phyloP scores from a whole-genome alignment of 1,140 invertebrate species.

The Trypoxylus dichotomus region DNA sequence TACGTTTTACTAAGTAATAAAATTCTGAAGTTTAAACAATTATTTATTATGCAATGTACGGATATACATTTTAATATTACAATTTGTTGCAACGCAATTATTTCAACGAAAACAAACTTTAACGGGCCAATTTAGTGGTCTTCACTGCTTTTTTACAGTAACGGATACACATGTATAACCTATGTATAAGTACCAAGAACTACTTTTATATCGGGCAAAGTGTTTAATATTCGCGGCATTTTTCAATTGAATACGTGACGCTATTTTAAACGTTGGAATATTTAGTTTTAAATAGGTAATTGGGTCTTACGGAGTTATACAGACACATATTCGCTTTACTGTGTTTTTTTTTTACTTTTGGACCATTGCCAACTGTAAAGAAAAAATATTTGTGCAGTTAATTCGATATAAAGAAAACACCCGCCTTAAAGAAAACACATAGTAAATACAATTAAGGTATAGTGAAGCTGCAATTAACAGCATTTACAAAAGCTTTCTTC shows the following conservation, averaged over 20 bases:
- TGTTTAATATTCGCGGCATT: neutral
- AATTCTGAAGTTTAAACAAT: no score
- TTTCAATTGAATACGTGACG: neutral
- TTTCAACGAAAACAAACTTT: neutral
- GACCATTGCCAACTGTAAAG: no score
- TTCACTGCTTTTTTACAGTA: neutral
- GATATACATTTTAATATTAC: neutral
- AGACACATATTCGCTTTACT: neutral
- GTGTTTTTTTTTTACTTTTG: neutral
- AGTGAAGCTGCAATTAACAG: no score
- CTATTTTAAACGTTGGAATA: neutral
- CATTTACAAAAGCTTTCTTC: no score
- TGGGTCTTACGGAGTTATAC: neutral
- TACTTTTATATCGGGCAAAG: neutral
- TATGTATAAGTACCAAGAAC: neutral
- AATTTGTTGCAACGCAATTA: neutral
- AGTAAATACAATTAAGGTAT: no score
- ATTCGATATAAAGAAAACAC: no score
- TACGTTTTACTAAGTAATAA: no score
- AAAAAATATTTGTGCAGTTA: no score
- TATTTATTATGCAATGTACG: neutral
- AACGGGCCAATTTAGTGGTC: neutral
- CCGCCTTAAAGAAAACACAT: no score
- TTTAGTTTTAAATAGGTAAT: neutral
- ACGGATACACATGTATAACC: neutral